Evolutionary conservation across 2,113 vertebrate genomes (phyloP), one percentile per base, ranked within the genome.

Genomic region (Microtus oregoni): DNA sequence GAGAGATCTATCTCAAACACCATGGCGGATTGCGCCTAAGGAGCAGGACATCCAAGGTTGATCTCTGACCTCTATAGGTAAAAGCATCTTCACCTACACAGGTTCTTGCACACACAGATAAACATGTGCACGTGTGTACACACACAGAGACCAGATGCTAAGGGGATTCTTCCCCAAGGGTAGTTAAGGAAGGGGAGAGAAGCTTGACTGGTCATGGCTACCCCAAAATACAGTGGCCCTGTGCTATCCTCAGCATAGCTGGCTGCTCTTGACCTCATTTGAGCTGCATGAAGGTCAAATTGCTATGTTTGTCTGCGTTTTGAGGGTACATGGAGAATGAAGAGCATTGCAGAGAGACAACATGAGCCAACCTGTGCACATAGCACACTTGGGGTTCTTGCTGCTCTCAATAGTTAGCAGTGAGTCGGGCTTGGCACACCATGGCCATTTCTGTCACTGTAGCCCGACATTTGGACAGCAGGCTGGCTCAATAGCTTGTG

Each of bases 221-320:
- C 30, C 38, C 9, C 32, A 13, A 26, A 22, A 55, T 0, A 3
- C 13, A 22, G 0, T 15, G 0, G 85, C 3, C 0, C 1, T 38
- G 44, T 7, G 32, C 14, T 11, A 2, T 11, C 0, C 7, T 3
- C 73, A 24, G 7, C 22, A 13, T 0, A 12, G 30, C 58, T 67
- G 82, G 38, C 28, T 67, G 24, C 41, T 44, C 61, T 44, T 30
- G 58, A 47, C 41, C 41, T 86, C 41, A 32, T 32, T 19, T 44
- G 82, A n/a, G 92, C 44, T 81, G 24, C 28, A 38, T 41, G 61
- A 65, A 63, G 58, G 13, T 83, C 81, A 41, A 65, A 65, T 24
- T 5, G 7, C 22, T 17, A 14, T 38, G 28, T 83, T 41, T 83
- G 55, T 44, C 24, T 65, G 13, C 19, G 14, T 26, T 63, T 83